Evolutionary conservation across 2,888 invertebrate species (phyloP).

Genomic region (Cabera pusaria): DNA sequence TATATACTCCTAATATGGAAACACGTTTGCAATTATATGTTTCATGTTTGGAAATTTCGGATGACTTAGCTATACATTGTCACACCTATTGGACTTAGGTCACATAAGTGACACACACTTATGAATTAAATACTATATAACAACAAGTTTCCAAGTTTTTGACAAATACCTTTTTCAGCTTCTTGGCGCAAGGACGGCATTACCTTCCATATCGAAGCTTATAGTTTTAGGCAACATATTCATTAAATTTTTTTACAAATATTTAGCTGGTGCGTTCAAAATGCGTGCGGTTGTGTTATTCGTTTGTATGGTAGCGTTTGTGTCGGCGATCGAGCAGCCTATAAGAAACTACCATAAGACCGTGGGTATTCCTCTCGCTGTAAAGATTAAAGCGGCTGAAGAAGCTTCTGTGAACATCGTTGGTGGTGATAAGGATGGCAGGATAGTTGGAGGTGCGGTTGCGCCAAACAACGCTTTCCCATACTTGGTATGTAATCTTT

Average conservation of each 20-base stretch:
- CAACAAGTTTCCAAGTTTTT: too few relatives aligned
- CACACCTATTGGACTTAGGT: too few relatives aligned
- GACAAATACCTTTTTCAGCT: too few relatives aligned
- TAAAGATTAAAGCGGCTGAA: slow-evolving; percentile 45
- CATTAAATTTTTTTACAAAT: not conserved
- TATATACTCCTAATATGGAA: too few relatives aligned
- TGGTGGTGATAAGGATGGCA: slow-evolving; percentile 18
- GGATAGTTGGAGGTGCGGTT: slow-evolving; percentile 49
- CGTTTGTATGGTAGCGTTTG: slow-evolving; percentile 32
- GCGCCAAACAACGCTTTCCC: slow-evolving; percentile 44
- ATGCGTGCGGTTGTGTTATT: slow-evolving; percentile 37
- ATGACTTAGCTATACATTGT: too few relatives aligned
- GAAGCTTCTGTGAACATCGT: slow-evolving; percentile 18
- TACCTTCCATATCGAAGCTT: too few relatives aligned
- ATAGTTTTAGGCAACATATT: too few relatives aligned
- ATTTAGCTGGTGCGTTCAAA: slow-evolving; percentile 11
- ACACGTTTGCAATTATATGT: too few relatives aligned
- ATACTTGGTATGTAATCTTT: slow-evolving; percentile 35
- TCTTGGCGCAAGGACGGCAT: too few relatives aligned
- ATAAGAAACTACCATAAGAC: slow-evolving; percentile 41
- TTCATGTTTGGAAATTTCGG: too few relatives aligned
- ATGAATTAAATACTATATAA: too few relatives aligned
- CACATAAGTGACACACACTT: too few relatives aligned
- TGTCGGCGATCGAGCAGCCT: slow-evolving; percentile 28
- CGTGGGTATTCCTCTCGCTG: slow-evolving; percentile 50